Base-by-base conservation (phyloP, 2,113 vertebrate species). In the Xiphorhynchus elegans region DNA sequence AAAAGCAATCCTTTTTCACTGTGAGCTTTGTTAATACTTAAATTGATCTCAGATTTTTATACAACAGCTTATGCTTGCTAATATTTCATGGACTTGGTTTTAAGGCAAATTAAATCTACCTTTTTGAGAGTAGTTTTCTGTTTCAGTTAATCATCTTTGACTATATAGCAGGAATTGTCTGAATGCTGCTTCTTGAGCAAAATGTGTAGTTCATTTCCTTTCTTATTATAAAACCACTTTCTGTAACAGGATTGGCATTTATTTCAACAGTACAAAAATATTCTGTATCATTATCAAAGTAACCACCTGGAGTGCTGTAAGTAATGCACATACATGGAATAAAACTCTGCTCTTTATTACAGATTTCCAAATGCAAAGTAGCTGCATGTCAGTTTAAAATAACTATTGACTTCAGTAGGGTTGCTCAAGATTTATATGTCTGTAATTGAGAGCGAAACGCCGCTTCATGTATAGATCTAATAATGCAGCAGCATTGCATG, bases 281-380 rank as follows among this genome's bases (percentile, higher is more conserved):
- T 69, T 94, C 67, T 59, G 33, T 83, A 18, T 91, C 83, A 60
- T 91, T 96, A 96, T 96, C 44, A 85, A 92, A 96, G 92, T 87
- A 78, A 94, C 92, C 90, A 96, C 96, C 90, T 92, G 84, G 92
- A 93, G 86, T 81, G 92, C 86, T 94, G 1, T 89, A 87, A 89
- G 89, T 87, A 93, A 92, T 92, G 89, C 94, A 87, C 33, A 35
- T 39, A 29, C 63, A 46, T 82, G 86, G 76, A 92, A 63, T 28
- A 92, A 55, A 88, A 62, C 60, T 49, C 67, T 39, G 23, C 31
- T 96, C 40, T 88, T 92, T 56, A 84, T 90, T 92, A 79, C 58
- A 69, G 62, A 84, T 86, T 81, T 84, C 63, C 3, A 4, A 89
- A 78, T 84, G 49, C 60, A 72, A 60, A 78, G 58, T 90, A 79